A percentile compares a stretch with the other conserved stretches of the same genome.
Evolutionary conservation across 2,888 invertebrate genomes (phyloP).

Genomic region (Cloeon dipterum): DNA sequence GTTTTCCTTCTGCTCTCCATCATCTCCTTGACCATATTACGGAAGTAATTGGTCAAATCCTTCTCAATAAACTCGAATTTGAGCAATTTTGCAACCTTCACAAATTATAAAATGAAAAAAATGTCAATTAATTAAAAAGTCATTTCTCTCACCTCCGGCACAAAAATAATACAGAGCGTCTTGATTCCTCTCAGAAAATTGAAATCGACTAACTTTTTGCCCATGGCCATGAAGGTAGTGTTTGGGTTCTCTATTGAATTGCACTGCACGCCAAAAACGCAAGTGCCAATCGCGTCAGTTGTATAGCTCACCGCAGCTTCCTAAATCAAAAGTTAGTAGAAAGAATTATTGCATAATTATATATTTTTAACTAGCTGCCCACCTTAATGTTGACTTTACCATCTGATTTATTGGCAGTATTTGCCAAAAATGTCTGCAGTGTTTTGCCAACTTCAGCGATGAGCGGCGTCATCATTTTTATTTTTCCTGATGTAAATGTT

Average conservation of each 20-base stretch:
- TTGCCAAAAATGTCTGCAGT: constrained; percentile 17
- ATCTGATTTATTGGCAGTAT: too few species aligned
- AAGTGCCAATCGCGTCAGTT: constrained; percentile 2
- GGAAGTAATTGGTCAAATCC: constrained; percentile 2
- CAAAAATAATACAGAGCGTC: background rate
- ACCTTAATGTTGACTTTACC: background rate
- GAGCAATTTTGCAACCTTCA: background rate
- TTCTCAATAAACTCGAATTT: constrained; percentile 1
- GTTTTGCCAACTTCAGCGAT: constrained; percentile 18
- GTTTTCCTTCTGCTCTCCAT: background rate
- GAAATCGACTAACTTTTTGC: background rate
- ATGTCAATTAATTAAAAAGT: background rate
- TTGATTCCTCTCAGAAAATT: background rate
- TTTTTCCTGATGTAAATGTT: constrained; percentile 37
- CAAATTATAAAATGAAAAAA: too few species aligned
- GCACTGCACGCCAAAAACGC: constrained; percentile 1
- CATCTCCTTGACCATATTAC: constrained; percentile 2
- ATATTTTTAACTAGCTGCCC: background rate
- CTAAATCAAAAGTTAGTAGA: too few species aligned
- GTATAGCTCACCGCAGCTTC: background rate
- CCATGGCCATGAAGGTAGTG: background rate
- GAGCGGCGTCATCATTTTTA: constrained; percentile 36
- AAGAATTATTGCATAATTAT: background rate
- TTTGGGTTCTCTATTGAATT: background rate
- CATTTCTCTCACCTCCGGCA: background rate